A percentile compares a stretch with the other conserved stretches of the same genome.
These are phyloP conservation scores for Beroe forskalii DNA, from an alignment of 37 sponge, comb jelly and placozoan genomes.

Conservation along the genomic window DNA sequence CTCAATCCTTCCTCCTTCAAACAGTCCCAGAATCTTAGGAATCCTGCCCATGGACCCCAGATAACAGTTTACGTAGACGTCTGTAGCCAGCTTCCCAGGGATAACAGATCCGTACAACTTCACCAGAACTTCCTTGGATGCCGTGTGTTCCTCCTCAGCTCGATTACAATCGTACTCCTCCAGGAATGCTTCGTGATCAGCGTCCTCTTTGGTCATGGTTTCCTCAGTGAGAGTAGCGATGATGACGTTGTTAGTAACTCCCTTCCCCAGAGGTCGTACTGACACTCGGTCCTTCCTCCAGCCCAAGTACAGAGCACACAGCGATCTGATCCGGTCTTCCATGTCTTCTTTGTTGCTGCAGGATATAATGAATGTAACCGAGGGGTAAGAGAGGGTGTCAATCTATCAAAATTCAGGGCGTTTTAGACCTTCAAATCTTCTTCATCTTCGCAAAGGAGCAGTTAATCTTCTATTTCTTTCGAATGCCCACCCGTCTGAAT, in stretches of 20 bases:
- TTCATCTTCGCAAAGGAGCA: too few relatives aligned
- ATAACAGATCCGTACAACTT: neutral
- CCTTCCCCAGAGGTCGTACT: neutral
- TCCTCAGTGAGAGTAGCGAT: neutral
- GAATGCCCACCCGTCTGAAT: too few relatives aligned
- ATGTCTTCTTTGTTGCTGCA: neutral
- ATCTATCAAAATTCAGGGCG: too few relatives aligned
- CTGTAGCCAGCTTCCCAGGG: neutral
- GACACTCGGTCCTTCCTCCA: neutral
- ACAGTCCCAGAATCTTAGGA: neutral
- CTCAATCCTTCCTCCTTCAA: conserved; percentile 20
- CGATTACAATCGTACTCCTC: neutral
- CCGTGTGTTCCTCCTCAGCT: neutral
- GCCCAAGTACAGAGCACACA: conserved; percentile 4
- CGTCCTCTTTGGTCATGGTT: neutral
- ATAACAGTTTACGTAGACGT: conserved; percentile 29
- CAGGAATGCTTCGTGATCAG: neutral
- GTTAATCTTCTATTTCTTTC: too few relatives aligned
- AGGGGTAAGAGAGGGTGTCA: too few relatives aligned
- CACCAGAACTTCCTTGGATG: neutral
- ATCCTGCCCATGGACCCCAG: conserved; percentile 17
- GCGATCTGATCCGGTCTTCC: neutral
- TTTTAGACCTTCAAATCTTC: too few relatives aligned
- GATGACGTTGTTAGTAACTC: neutral
- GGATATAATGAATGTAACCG: too few relatives aligned